These are phyloP conservation scores for Ceratitis capitata DNA, from an alignment of 1,140 invertebrate species.

Conservation along the genomic window DNA sequence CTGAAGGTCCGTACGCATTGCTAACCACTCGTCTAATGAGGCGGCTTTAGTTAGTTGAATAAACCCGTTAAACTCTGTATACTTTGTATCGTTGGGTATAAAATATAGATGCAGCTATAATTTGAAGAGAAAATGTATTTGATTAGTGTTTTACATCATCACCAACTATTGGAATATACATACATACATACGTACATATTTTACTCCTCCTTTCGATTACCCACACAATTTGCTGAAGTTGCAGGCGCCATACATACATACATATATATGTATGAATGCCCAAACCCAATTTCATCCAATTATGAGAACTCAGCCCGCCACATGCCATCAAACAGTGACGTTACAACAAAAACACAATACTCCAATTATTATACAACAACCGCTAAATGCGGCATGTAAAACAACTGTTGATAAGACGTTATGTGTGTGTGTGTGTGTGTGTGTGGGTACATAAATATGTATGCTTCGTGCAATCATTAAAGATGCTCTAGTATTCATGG, in stretches of 20 bases:
- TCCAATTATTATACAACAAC: not conserved
- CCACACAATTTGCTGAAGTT: not conserved
- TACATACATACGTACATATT: no score
- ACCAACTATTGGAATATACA: not conserved
- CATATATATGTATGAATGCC: not conserved
- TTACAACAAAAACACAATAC: not conserved
- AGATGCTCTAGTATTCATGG: not conserved
- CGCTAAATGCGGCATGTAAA: not conserved
- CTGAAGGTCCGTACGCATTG: no score
- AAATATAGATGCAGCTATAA: no score
- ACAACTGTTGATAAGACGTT: conserved; percentile 1
- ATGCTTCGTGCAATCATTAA: no score
- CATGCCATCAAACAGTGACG: not conserved
- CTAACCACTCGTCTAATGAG: no score
- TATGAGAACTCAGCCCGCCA: not conserved
- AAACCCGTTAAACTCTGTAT: no score
- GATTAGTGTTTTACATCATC: not conserved
- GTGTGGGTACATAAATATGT: no score
- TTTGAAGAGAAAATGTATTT: not conserved
- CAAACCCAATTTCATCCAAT: conserved; percentile 4
- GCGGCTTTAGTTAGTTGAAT: no score
- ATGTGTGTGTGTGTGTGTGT: no score
- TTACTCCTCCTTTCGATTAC: not conserved
- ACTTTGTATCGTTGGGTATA: no score
- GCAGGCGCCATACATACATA: not conserved